phyloP scores from a whole-genome alignment of 2,888 invertebrate genomes.

The Amitus sp. region DNA sequence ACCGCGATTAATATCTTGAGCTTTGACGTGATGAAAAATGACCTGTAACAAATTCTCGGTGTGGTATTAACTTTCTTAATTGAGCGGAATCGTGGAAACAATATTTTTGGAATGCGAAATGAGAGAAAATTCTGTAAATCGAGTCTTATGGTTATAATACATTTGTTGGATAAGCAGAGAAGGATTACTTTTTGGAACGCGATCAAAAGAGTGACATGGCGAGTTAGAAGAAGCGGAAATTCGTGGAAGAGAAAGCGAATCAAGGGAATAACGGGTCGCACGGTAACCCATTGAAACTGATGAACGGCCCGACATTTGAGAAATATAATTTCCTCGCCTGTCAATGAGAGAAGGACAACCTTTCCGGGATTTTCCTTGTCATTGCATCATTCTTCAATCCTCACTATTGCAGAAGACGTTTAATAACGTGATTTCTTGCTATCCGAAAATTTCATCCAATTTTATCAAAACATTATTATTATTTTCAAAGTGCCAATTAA shows the following conservation, averaged over 20 bases:
- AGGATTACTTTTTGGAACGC: conserved; percentile 36
- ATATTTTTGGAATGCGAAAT: no score
- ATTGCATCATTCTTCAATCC: conserved; percentile 26
- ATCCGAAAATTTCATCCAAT: no score
- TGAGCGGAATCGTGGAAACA: no score
- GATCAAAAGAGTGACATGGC: conserved; percentile 31
- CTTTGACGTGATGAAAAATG: no score
- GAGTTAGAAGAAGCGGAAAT: conserved; percentile 19
- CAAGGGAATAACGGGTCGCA: conserved; percentile 25
- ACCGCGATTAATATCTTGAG: no score
- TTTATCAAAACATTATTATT: no score
- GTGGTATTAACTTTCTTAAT: no score
- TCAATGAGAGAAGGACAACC: conserved; percentile 56
- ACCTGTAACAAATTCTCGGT: no score
- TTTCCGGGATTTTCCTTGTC: conserved; percentile 44
- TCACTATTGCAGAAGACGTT: conserved; percentile 21
- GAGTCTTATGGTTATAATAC: no score
- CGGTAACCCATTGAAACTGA: conserved; percentile 41
- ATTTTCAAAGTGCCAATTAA: no score
- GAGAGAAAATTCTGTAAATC: no score
- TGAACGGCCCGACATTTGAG: conserved; percentile 57
- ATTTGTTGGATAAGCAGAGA: conserved; percentile 24
- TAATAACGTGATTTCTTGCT: conserved; percentile 19
- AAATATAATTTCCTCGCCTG: conserved; percentile 62
- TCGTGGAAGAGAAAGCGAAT: conserved; percentile 26